Conservation (phyloP, 64 coral and sea anemone species). For the Pachyseris speciosa region DNA sequence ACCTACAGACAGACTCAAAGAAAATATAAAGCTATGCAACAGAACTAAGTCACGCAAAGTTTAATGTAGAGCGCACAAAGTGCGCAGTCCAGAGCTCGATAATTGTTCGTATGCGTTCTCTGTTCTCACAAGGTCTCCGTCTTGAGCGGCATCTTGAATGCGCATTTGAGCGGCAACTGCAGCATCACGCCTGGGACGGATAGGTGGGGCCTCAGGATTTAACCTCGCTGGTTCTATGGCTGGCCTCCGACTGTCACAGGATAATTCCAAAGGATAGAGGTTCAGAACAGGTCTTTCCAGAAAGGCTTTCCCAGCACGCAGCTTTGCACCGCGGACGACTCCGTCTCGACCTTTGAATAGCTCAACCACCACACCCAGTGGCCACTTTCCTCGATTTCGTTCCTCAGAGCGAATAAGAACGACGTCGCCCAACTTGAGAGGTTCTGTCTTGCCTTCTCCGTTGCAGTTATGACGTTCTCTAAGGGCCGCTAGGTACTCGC, state of each 20-base stretch:
- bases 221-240: neutral
- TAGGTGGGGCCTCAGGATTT: neutral
- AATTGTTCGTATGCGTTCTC: too few species aligned
- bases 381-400: slow-evolving; percentile 57
- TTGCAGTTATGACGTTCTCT: slow-evolving; percentile 25
- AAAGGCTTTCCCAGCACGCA: slow-evolving; percentile 31
- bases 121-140: too few species aligned
- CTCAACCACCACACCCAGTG: slow-evolving; percentile 17
- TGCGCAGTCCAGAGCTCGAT: too few species aligned
- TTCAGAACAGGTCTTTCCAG: slow-evolving; percentile 32
- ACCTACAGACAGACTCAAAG: too few species aligned
- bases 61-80: too few species aligned
- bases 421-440: slow-evolving; percentile 23
- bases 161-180: slow-evolving; percentile 30
- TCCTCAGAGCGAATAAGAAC: slow-evolving; percentile 55
- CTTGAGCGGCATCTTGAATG: neutral
- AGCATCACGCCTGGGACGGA: slow-evolving; percentile 26
- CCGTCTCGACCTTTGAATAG: slow-evolving; percentile 49
- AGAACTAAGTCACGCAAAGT: too few species aligned
- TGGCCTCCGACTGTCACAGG: slow-evolving; percentile 18
- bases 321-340: slow-evolving; percentile 23
- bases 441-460: neutral
- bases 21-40: too few species aligned
- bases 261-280: slow-evolving; percentile 20
- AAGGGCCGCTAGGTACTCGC: slow-evolving; percentile 55